phyloP scores from a whole-genome alignment of 2,888 invertebrate genomes.

The Bedellia somnulentella region DNA sequence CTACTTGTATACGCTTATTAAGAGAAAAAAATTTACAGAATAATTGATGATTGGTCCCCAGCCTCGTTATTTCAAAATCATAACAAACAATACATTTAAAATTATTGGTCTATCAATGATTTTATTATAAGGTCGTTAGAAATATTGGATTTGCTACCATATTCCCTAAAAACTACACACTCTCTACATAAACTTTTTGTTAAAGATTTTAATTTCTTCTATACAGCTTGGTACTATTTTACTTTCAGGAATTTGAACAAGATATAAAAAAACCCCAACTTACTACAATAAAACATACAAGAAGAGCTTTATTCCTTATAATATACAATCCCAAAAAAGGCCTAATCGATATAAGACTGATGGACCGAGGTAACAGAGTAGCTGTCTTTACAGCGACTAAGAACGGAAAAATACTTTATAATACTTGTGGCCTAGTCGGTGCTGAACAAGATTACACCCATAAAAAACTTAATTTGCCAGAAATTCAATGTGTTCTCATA shows the following conservation, averaged over 20 bases:
- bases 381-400: constrained; percentile 90
- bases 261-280: constrained; percentile 42
- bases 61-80: too few species aligned
- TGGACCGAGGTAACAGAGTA: constrained; percentile 87
- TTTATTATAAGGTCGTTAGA: too few species aligned
- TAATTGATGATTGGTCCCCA: too few species aligned
- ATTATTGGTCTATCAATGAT: too few species aligned
- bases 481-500: constrained; percentile 76
- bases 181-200: too few species aligned
- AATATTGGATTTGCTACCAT: too few species aligned
- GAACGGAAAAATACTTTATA: constrained; percentile 77
- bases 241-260: constrained; percentile 43
- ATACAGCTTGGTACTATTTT: too few species aligned
- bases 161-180: too few species aligned
- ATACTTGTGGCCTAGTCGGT: constrained; percentile 80
- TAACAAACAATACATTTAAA: too few species aligned
- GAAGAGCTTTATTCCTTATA: constrained; percentile 79
- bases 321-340: constrained; percentile 94
- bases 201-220: too few species aligned
- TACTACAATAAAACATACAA: constrained; percentile 44
- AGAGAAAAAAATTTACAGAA: too few species aligned
- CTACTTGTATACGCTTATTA: too few species aligned
- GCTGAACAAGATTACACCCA: constrained; percentile 58
- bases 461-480: constrained; percentile 61
- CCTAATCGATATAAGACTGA: constrained; percentile 89